A percentile compares a stretch with the other conserved stretches of the same genome.
Conservation (phyloP, 2,113 vertebrate species). For the Upupa epops region DNA sequence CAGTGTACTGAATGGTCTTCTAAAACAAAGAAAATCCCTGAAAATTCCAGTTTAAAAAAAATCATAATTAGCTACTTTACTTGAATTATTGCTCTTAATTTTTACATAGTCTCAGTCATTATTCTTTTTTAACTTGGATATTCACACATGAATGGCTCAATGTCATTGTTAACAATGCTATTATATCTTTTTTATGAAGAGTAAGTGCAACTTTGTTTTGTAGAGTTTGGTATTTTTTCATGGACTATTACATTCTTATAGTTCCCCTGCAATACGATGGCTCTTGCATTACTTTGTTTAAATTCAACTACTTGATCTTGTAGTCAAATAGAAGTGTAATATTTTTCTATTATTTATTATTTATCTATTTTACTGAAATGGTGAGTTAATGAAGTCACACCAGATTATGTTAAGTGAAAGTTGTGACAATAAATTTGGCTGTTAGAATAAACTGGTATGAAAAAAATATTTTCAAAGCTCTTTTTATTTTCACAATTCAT, state of each 20-base stretch:
- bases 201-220: not conserved
- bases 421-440: not conserved
- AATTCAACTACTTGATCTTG: not conserved
- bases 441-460: not conserved
- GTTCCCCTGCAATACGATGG: not conserved
- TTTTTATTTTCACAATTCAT: not conserved
- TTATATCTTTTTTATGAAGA: not conserved
- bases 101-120: not conserved
- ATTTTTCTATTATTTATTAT: slow-evolving; percentile 35
- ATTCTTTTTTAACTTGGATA: not conserved
- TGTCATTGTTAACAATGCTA: not conserved
- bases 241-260: not conserved
- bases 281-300: not conserved
- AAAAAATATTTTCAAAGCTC: not conserved
- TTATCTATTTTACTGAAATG: not conserved
- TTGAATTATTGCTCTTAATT: not conserved
- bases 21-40: not conserved
- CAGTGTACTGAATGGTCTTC: not conserved
- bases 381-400: not conserved
- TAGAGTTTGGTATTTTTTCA: not conserved
- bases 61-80: not conserved
- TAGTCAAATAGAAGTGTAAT: not conserved
- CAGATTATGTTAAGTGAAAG: not conserved
- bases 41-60: not conserved
- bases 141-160: not conserved